Percentiles rank a stretch among this genome's conserved stretches.
These are phyloP conservation scores for Sinodicranocentrus sp. DNA, from an alignment of 2,888 invertebrate genomes.

Conservation along the genomic window DNA sequence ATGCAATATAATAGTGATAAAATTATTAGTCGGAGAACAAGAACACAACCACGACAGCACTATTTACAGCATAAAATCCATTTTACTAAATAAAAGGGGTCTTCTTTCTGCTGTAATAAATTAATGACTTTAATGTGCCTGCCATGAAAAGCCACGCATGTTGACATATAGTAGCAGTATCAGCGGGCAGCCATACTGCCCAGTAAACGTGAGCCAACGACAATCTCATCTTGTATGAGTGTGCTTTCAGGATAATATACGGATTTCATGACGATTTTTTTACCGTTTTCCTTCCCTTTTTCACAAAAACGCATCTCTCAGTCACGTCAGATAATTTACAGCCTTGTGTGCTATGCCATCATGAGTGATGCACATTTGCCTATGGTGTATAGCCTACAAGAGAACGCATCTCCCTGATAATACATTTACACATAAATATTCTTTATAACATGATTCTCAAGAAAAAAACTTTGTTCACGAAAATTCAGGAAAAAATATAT, in stretches of 20 bases:
- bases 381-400: conserved; percentile 4
- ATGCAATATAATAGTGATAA: conserved; percentile 14
- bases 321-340: conserved; percentile 70
- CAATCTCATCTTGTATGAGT: not conserved
- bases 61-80: conserved; percentile 45
- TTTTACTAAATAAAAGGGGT: conserved; percentile 34
- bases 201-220: conserved; percentile 51
- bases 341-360: conserved; percentile 45
- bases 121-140: conserved; percentile 62
- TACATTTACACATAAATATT: conserved; percentile 52
- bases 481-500: conserved; percentile 64
- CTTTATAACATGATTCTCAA: conserved; percentile 46
- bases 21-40: not conserved
- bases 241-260: conserved; percentile 31
- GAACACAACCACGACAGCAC: not conserved
- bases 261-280: conserved; percentile 62
- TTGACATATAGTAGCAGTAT: conserved; percentile 68
- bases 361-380: not conserved
- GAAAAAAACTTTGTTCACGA: conserved; percentile 68
- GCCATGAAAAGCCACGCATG: conserved; percentile 63
- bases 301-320: conserved; percentile 53
- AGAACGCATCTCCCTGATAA: conserved; percentile 44
- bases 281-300: conserved; percentile 67
- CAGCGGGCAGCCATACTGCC: conserved; percentile 59
- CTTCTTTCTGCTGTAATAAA: conserved; percentile 46